Base-by-base conservation (phyloP, 2,797 vertebrate species). In the Mionectes olivaceus region DNA sequence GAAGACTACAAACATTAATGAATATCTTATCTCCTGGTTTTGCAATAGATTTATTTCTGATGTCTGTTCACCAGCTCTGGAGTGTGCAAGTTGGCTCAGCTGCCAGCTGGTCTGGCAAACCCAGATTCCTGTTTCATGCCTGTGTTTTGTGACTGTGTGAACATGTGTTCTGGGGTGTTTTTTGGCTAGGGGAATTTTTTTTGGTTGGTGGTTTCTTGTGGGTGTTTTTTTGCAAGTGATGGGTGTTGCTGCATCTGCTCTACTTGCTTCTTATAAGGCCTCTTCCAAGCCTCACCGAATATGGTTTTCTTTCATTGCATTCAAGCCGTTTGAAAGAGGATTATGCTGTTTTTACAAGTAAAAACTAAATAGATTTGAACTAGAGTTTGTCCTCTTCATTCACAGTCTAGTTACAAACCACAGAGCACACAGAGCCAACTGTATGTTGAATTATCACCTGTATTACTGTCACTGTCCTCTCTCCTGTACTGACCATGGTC, bases 371-470 rank as follows among this genome's bases (percentile, higher is more conserved):
- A 43, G 14, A 4, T 69, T 78, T 84, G 43, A 77, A 50, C 18
- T 35, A 37, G 30, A 73, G 24, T 61, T 44, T 49, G 18, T 69
- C 7, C 12, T 64, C 68, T 52, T 52, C 9, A 19, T 47, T 21
- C 3, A 2, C 37, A 52, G 6, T 49, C 19, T 25, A 19, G 68
- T 47, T 44, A 23, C 50, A 49, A 81, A 73, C n/a, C 50, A 12
- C 33, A 25, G 7, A 37, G 27, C 8, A 5, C 53, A 44, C 8
- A 35, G n/a, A 91, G 39, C 19, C 47, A 55, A 25, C 35, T 67
- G 9, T 43, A 27, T 0, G 3, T 25, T 39, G 47, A 55, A 18
- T 8, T 64, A 16, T 68, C 21, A 27, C 16, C 9, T 2, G 0
- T 33, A 5, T 33, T 37, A 10, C 39, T 80, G 13, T 55, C 27